These are phyloP conservation scores for Bruchidius siliquastri DNA, from an alignment of 2,888 invertebrate genomes.

Conservation along the genomic window DNA sequence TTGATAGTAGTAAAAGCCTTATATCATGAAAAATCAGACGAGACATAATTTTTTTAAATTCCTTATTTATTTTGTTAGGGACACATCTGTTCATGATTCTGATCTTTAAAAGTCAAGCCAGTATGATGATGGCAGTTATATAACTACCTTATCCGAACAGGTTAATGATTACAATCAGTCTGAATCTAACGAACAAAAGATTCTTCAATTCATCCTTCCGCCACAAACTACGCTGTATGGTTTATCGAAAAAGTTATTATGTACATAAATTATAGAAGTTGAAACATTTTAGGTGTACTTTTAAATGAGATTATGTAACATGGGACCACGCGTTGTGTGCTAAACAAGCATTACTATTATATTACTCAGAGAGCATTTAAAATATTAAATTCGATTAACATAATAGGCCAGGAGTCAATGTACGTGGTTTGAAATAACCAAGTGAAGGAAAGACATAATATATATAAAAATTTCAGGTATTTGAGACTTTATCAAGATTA, in stretches of 20 bases:
- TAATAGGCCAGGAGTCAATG: not conserved
- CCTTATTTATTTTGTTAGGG: not conserved
- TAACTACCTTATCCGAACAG: not conserved
- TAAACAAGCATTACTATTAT: not conserved
- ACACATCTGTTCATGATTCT: not conserved
- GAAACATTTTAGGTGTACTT: not conserved
- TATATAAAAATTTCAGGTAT: too few species aligned
- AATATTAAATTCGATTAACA: not conserved
- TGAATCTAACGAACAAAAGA: not conserved
- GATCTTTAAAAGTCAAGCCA: not conserved
- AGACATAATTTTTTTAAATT: not conserved
- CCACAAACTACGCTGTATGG: not conserved
- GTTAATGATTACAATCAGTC: not conserved
- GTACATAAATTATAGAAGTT: not conserved
- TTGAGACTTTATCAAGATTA: too few species aligned
- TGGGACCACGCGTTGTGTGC: not conserved
- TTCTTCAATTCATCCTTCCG: not conserved
- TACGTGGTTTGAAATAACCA: too few species aligned
- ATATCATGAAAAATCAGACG: not conserved
- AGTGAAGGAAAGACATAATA: too few species aligned
- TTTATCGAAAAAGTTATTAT: not conserved
- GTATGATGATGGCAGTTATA: not conserved
- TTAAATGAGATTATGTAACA: not conserved
- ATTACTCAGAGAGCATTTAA: not conserved
- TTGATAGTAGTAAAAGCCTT: too few species aligned